Conservation (phyloP, 2,113 vertebrate species). For the Nerophis ophidion region DNA sequence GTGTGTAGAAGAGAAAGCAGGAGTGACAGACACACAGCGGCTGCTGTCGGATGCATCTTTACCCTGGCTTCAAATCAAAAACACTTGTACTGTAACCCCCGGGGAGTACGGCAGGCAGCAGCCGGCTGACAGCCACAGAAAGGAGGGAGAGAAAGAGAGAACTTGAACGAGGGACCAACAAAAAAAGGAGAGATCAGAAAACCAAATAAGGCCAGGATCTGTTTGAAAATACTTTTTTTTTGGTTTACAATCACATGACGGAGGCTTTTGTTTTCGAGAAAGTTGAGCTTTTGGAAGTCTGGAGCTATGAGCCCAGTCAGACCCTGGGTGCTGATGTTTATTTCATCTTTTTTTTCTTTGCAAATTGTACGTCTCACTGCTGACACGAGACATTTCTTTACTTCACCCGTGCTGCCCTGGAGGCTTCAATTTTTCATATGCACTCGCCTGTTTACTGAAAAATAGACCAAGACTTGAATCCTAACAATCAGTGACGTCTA, state of each 20-base stretch:
- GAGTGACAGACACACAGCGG: constrained; percentile 10
- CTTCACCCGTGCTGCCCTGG: background rate
- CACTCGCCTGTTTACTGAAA: background rate
- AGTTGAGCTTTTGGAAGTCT: background rate
- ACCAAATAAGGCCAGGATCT: constrained; percentile 8
- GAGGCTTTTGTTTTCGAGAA: background rate
- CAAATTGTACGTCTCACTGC: background rate
- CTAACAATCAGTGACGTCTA: background rate
- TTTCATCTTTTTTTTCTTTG: background rate
- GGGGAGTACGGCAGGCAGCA: constrained; percentile 35
- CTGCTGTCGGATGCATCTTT: constrained; percentile 39
- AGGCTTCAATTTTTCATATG: background rate
- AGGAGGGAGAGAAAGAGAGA: constrained; percentile 2
- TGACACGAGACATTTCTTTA: background rate
- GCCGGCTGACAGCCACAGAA: constrained; percentile 36
- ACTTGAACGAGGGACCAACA: background rate
- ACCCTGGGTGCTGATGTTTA: background rate
- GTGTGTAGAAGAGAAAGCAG: background rate
- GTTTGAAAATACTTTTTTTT: background rate
- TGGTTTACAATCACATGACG: background rate
- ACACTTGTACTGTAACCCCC: constrained; percentile 53
- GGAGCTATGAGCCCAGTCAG: too few species aligned
- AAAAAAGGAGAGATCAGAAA: constrained; percentile 16
- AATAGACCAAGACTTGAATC: background rate
- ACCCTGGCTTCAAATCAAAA: constrained; percentile 58